Evolutionary conservation across 1,140 invertebrate genomes (phyloP), one percentile per base, ranked within the genome.

Genomic region (Leptopilina clavipes): DNA sequence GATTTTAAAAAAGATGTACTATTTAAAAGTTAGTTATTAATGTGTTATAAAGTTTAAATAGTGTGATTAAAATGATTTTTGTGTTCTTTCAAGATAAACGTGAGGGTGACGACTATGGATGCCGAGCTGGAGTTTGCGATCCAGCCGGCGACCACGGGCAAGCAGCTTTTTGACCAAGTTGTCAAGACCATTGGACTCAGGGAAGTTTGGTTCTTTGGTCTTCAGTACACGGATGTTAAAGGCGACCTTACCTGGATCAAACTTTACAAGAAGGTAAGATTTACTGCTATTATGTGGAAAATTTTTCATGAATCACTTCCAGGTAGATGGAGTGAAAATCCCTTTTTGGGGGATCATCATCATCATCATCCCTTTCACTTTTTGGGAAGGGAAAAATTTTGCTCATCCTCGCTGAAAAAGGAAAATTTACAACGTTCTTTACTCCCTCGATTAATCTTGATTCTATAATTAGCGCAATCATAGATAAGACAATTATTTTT

Each of bases 71-170:
- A 40, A 65, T 76, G 37, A 74, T 70, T 73, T 73, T 43, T 37
- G 74, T 75, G 40, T 19, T 76, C n/a, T 54, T 80, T 82, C 0
- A 83, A 98, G 96, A 96, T 98, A 93, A 99, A 99, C 93, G 98
- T 99, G 82, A 95, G 98, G 89, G 98, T 99, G 91, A 98, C 97
- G 87, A 99, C 99, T 86, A 99, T 99, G 98, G 99, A 99, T 93
- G 98, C 99, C 85, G 99, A 99, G 93, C 93, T 99, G 94, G 98
- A 99, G 93, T 99, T 99, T 93, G 97, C 98, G 90, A 99, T 99
- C 94, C 98, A 99, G 94, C 96, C 96, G 88, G 98, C 96, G 86
- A 99, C 99, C 78, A 99, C 98, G 70, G 99, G 99, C 85, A 99
- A 99, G 91, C 98, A 99, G 91, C 94, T 99, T 18, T 99, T 99